These are phyloP conservation scores for Trichoplusia ni DNA, from an alignment of 1,140 invertebrate species.

Conservation along the genomic window DNA sequence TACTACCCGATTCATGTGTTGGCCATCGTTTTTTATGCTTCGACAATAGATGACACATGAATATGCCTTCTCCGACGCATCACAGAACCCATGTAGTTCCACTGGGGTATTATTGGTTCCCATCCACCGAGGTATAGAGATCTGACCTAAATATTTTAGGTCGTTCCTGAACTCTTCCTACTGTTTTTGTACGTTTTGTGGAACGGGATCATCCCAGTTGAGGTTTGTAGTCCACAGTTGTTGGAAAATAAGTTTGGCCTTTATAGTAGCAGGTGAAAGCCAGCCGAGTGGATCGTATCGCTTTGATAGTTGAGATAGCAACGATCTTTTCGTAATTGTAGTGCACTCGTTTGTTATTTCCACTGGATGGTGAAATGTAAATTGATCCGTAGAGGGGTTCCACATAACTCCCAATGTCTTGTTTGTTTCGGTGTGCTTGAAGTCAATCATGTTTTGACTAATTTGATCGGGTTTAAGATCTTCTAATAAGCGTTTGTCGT, in stretches of 20 bases:
- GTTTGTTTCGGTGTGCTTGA: neutral
- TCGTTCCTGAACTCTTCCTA: neutral
- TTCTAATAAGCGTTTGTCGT: neutral
- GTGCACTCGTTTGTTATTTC: too few species aligned
- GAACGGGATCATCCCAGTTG: neutral
- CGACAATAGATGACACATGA: neutral
- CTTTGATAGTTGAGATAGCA: slow-evolving; percentile 7
- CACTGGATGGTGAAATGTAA: neutral
- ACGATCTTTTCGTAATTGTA: too few species aligned
- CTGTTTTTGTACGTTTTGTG: neutral
- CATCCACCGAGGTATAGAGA: neutral
- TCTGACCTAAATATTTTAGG: too few species aligned
- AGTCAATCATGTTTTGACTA: neutral
- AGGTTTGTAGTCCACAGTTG: neutral
- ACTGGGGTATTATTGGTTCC: neutral
- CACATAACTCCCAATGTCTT: neutral
- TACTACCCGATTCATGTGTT: neutral
- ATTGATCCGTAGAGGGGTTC: neutral
- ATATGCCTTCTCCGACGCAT: neutral
- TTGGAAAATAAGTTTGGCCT: slow-evolving; percentile 28
- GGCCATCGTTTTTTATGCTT: neutral
- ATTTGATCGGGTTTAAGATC: neutral
- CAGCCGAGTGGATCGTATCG: slow-evolving; percentile 28
- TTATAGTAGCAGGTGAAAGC: slow-evolving; percentile 21
- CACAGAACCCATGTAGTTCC: neutral